Percentiles rank a stretch among this genome's conserved stretches.
phyloP scores from a whole-genome alignment of 1,140 invertebrate genomes.

The Theocolax elegans region DNA sequence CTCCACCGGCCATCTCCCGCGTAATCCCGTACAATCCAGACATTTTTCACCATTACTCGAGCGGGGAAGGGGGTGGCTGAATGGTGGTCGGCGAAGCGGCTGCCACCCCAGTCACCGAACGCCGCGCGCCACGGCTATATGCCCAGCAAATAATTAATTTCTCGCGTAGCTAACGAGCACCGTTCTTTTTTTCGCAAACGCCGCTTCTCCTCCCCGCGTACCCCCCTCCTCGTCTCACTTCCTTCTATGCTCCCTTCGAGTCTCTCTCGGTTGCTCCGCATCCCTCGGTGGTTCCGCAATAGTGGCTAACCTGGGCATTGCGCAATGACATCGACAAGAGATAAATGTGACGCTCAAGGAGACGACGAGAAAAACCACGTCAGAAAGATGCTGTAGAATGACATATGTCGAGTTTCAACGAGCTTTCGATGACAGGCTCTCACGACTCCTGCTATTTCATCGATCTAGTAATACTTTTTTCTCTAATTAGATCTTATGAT shows the following conservation, averaged over 20 bases:
- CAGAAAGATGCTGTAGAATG: too few relatives aligned
- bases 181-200: constrained; percentile 52
- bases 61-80: background rate
- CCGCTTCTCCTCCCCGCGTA: background rate
- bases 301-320: constrained; percentile 47
- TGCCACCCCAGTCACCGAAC: constrained; percentile 41
- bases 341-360: too few relatives aligned
- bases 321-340: constrained; percentile 57
- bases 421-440: too few relatives aligned
- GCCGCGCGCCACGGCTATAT: constrained; percentile 56
- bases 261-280: background rate
- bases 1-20: constrained; percentile 52
- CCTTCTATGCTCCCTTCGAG: constrained; percentile 7
- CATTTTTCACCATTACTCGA: constrained; percentile 68
- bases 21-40: constrained; percentile 66
- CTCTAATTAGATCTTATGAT: too few relatives aligned
- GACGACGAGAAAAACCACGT: too few relatives aligned
- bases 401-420: too few relatives aligned
- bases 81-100: constrained; percentile 33
- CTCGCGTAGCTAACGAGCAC: constrained; percentile 66
- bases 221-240: background rate
- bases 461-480: too few relatives aligned
- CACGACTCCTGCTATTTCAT: too few relatives aligned
- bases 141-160: constrained; percentile 68
- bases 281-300: background rate